A percentile compares a stretch with the other conserved stretches of the same genome.
Conservation (phyloP, 1,140 invertebrate genomes). For the Drosophila truncata region DNA sequence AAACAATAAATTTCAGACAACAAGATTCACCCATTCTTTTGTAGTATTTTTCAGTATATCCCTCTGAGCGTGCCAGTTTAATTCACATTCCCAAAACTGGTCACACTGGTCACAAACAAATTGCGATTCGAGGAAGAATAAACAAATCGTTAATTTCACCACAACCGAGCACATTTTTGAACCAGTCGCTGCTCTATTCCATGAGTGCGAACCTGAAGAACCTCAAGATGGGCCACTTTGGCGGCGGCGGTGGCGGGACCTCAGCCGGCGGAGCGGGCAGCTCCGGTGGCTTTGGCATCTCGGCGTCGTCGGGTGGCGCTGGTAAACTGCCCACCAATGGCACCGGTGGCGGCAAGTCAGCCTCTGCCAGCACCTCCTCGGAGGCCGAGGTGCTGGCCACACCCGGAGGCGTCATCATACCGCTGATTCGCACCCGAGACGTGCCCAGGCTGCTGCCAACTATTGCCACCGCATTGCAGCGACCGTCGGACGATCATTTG, state of each 20-base stretch:
- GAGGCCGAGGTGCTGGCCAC: conserved; percentile 51
- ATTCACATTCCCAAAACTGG: not conserved
- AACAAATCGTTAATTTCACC: conserved; percentile 4
- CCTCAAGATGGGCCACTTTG: conserved; percentile 68
- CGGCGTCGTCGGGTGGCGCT: conserved; percentile 38
- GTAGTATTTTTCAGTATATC: not conserved
- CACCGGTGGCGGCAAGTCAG: conserved; percentile 27
- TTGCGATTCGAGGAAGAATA: conserved; percentile 37
- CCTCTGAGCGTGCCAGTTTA: no score
- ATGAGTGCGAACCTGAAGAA: conserved; percentile 72
- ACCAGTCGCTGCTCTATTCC: conserved; percentile 1
- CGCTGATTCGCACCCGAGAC: conserved; percentile 85
- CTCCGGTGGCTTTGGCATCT: conserved; percentile 49
- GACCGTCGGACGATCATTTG: conserved; percentile 88
- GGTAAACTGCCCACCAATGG: conserved; percentile 62
- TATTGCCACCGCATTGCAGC: conserved; percentile 87
- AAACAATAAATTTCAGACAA: no score
- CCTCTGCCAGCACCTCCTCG: not conserved
- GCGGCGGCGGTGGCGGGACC: conserved; percentile 30
- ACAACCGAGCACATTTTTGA: conserved; percentile 10
- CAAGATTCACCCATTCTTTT: not conserved
- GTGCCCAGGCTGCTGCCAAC: conserved; percentile 87
- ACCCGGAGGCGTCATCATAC: conserved; percentile 78
- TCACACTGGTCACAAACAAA: conserved; percentile 31
- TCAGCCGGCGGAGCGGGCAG: conserved; percentile 7